Base-by-base conservation (phyloP, 2,113 vertebrate species). In the Osmerus eperlanus region DNA sequence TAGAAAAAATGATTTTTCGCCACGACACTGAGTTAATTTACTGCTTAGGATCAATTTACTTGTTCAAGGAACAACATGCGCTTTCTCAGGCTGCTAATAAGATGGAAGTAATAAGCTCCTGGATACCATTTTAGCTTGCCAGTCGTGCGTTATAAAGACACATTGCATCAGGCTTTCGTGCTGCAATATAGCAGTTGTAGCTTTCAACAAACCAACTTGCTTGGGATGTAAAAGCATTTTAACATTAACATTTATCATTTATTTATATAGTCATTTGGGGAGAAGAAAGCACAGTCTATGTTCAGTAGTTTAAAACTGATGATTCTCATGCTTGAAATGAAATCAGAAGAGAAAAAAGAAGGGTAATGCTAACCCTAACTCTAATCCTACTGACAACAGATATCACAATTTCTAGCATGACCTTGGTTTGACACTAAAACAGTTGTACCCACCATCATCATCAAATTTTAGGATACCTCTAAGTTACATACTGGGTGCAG, bases 71-170 rank as follows among this genome's bases (percentile, higher is more conserved):
- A 77, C 76, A 78, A 70, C 78, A 53, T 69, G 76, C 76, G 77
- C 87, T 85, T 84, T 87, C 83, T 86, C 79, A 71, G 73, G 79
- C 79, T 78, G 80, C 82, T 88, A 85, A 86, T 83, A 84, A 83
- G 78, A 65, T 84, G 81, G 85, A 90, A 88, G 81, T 86, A 84
- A 89, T 83, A 76, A 78, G 78, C 76, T 79, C 78, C 74, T 78
- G 78, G 81, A 83, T 74, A 21, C 63, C 23, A 51, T 78, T 73
- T 81, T 60, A 70, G 75, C 21, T 29, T 76, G 78, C 67, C 77
- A 90, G 86, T 90, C 85, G 78, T 89, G 88, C 88, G 78, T 90
- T 82, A 83, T 81, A 79, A 81, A 77, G 79, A 82, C 77, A 72
- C 78, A 78, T 72, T 55, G 69, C 77, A 71, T 85, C 75, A 11